These are phyloP conservation scores for Pachypsylla venusta DNA, from an alignment of 1,140 invertebrate species.

Conservation along the genomic window DNA sequence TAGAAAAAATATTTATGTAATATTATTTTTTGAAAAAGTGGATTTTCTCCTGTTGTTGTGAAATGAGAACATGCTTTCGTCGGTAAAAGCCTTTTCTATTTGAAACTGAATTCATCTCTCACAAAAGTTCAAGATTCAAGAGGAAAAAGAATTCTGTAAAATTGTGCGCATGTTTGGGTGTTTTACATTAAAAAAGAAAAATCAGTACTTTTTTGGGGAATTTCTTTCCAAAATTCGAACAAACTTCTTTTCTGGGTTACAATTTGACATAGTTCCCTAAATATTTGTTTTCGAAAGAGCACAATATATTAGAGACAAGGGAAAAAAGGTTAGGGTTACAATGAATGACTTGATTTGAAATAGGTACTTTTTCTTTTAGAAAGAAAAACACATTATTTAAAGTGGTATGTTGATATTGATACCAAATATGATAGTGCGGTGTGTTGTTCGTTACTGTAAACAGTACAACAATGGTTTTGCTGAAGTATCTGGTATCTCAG, in stretches of 20 bases:
- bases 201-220: background rate
- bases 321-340: background rate
- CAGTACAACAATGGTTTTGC: too few species aligned
- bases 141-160: background rate
- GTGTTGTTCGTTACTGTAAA: too few species aligned
- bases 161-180: background rate
- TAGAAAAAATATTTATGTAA: too few species aligned
- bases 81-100: background rate
- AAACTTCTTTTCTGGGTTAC: too few species aligned
- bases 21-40: too few species aligned
- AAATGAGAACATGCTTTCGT: too few species aligned
- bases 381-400: too few species aligned
- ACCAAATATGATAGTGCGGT: too few species aligned
- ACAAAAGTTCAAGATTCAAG: background rate
- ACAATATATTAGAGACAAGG: background rate
- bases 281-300: background rate
- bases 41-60: too few species aligned
- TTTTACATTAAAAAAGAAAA: background rate
- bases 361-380: background rate
- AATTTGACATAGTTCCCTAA: background rate
- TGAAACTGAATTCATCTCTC: background rate
- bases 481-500: too few species aligned
- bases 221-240: background rate
- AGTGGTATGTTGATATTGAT: too few species aligned
- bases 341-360: background rate